These are phyloP conservation scores for Noturus placidus DNA, from an alignment of 2,113 vertebrate species.

Conservation along the genomic window DNA sequence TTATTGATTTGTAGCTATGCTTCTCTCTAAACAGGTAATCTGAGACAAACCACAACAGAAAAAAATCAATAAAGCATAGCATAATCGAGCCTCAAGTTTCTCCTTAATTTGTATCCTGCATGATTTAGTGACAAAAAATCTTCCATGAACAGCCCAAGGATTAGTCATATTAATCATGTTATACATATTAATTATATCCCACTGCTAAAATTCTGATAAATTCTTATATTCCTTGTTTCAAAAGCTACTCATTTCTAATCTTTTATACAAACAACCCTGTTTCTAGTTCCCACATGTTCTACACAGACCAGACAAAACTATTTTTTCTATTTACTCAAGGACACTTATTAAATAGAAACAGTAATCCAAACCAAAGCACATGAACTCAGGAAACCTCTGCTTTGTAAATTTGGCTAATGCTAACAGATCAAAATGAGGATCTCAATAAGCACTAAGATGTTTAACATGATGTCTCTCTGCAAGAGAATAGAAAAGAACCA, in stretches of 20 bases:
- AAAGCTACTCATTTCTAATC: neutral
- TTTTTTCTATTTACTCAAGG: neutral
- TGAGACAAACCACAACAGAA: neutral
- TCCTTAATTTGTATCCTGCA: neutral
- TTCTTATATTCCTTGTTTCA: neutral
- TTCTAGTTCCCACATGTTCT: neutral
- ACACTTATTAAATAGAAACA: conserved; percentile 14
- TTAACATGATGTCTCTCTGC: neutral
- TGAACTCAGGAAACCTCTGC: neutral
- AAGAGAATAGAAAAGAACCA: neutral
- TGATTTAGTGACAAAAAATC: neutral
- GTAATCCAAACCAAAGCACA: neutral
- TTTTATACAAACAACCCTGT: neutral
- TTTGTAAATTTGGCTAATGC: neutral
- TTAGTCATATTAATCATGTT: neutral
- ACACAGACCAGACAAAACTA: neutral
- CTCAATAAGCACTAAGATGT: neutral
- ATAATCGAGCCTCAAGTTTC: neutral
- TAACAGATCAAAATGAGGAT: neutral
- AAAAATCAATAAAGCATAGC: neutral
- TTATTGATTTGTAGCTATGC: neutral
- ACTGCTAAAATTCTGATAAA: neutral
- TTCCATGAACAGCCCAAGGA: neutral
- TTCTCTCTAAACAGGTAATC: neutral
- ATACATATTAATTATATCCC: neutral